Conservation (phyloP, 35 echinoderm and acorn worm species). For the Heliocidaris tuberculata region DNA sequence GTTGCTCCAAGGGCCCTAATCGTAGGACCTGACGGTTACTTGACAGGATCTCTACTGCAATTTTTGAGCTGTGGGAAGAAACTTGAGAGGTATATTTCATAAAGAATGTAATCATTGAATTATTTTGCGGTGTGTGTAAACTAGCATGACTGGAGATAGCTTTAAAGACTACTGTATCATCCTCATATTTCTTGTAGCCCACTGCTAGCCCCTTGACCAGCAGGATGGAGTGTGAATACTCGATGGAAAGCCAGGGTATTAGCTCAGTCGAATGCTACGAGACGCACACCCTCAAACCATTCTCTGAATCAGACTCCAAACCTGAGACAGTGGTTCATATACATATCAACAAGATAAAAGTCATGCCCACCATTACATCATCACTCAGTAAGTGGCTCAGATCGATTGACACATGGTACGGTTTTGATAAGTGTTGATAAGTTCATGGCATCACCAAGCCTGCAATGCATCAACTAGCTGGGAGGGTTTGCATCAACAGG, state of each 20-base stretch:
- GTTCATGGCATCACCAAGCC: not conserved
- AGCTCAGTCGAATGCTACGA: not conserved
- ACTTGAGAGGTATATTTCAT: too few species aligned
- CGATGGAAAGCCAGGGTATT: not conserved
- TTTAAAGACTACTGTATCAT: not conserved
- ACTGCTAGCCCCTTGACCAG: slow-evolving; percentile 7
- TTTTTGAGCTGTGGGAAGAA: too few species aligned
- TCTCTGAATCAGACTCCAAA: not conserved
- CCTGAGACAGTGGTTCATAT: not conserved
- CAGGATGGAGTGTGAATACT: not conserved
- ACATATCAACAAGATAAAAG: not conserved
- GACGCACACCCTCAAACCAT: slow-evolving; percentile 14
- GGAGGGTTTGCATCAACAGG: not conserved
- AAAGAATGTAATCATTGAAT: too few species aligned
- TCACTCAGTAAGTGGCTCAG: not conserved
- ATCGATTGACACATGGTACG: not conserved
- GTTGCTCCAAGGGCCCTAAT: too few species aligned
- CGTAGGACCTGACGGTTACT: too few species aligned
- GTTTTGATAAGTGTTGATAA: not conserved
- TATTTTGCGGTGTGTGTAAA: too few species aligned
- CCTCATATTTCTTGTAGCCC: not conserved
- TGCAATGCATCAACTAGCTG: not conserved
- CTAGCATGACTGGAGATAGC: not conserved
- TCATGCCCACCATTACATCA: not conserved
- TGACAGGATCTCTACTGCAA: too few species aligned